A percentile compares a stretch with the other conserved stretches of the same genome.
These are phyloP conservation scores for Sylvietta virens DNA, from an alignment of 2,113 vertebrate species.

Conservation along the genomic window DNA sequence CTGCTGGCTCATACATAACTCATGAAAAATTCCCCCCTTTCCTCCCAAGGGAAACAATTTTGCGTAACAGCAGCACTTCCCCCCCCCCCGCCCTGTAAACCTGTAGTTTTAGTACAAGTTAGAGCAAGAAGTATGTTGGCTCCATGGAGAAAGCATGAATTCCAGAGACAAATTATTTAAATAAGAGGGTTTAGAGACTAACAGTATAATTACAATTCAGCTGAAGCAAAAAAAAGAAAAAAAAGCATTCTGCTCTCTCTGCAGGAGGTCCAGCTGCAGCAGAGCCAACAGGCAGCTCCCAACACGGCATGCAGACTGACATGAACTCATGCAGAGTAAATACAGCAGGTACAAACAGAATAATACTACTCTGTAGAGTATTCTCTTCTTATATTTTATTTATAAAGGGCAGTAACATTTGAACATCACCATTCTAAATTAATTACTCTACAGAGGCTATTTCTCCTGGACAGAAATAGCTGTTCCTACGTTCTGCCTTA, in stretches of 20 bases:
- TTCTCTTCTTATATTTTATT: not conserved
- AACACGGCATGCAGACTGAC: not conserved
- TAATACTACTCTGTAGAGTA: not conserved
- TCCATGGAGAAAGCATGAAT: slow-evolving; percentile 18
- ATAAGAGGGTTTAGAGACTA: slow-evolving; percentile 52
- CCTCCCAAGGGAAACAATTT: slow-evolving; percentile 35
- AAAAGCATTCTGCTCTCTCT: slow-evolving; percentile 26
- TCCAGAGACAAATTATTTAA: slow-evolving; percentile 62
- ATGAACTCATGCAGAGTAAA: not conserved
- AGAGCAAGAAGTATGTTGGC: slow-evolving; percentile 43
- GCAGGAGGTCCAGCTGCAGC: slow-evolving; percentile 36
- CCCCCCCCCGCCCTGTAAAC: not conserved
- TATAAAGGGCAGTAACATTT: slow-evolving; percentile 6
- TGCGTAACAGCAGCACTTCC: slow-evolving; percentile 1
- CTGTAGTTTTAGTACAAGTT: slow-evolving; percentile 16
- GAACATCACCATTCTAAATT: not conserved
- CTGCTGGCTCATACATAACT: slow-evolving; percentile 46
- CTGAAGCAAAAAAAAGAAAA: not conserved
- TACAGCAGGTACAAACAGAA: not conserved
- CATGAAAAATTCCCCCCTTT: slow-evolving; percentile 46
- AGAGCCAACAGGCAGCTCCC: slow-evolving; percentile 15
- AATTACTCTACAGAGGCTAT: not conserved
- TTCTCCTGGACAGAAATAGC: not conserved
- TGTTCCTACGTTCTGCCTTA: not conserved
- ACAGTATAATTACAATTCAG: slow-evolving; percentile 61